Conservation (phyloP, 2,888 invertebrate species). For the Ennomos erosarius region DNA sequence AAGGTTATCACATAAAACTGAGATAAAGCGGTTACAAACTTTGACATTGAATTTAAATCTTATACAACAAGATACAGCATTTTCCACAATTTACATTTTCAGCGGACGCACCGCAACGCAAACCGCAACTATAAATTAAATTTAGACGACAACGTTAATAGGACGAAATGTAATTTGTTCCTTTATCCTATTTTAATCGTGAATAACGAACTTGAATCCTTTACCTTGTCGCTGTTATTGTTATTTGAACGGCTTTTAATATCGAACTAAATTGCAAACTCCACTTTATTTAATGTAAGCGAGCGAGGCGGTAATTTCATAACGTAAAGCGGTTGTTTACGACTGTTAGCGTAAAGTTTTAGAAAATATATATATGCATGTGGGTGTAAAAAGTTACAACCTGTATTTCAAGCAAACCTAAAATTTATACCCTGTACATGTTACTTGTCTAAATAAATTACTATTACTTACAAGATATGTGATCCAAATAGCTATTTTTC, state of each 20-base stretch:
- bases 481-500: too few relatives aligned
- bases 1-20: constrained; percentile 19
- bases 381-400: too few relatives aligned
- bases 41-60: constrained; percentile 27
- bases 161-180: constrained; percentile 40
- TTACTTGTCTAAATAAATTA: too few relatives aligned
- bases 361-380: too few relatives aligned
- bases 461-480: too few relatives aligned
- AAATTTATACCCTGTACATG: too few relatives aligned
- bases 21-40: constrained; percentile 27
- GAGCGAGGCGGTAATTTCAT: too few relatives aligned
- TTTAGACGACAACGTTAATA: constrained; percentile 46
- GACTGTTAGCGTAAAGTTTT: too few relatives aligned
- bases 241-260: constrained; percentile 9
- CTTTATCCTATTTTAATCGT: constrained; percentile 44
- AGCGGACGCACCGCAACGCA: constrained; percentile 31
- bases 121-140: constrained; percentile 47
- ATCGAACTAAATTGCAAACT: constrained; percentile 3
- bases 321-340: too few relatives aligned
- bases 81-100: constrained; percentile 50
- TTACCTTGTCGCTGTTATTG: constrained; percentile 13
- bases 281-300: constrained; percentile 1
- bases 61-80: constrained; percentile 34
- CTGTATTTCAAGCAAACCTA: too few relatives aligned
- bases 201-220: constrained; percentile 21